Evolutionary conservation across 2,888 invertebrate genomes (phyloP), one percentile per base, ranked within the genome.

Genomic region (Ennomos fuscantarius): DNA sequence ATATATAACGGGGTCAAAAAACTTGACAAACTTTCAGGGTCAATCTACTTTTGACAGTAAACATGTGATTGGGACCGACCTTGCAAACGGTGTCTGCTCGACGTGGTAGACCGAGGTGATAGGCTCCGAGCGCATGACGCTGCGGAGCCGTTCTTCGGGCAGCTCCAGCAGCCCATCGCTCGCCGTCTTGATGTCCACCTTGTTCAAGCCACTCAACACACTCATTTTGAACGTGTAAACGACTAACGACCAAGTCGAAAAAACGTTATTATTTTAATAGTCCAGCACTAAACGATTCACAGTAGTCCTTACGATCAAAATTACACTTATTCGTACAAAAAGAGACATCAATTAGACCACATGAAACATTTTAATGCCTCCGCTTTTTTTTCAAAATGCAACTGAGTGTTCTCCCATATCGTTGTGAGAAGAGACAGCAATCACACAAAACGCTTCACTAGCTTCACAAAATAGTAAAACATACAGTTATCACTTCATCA

Each of bases 71-170:
- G 60, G 46, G 42, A 79, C 93, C 92, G 93, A 96, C 96, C 96
- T 96, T 93, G 96, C 96, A 93, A 96, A 96, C 79, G 96, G 96
- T 78, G 95, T 95, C 89, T 96, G 95, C 87, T 96, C 96, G 76
- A 96, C 95, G 86, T 95, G 94, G 87, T 96, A 96, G 69, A 95
- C 94, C 74, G 95, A 94, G 73, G 95, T 94, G 87, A 96, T 96
- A 74, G 95, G 94, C 81, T 95, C 95, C 82, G 94, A 93, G 74
- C 95, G 94, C 84, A 96, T 94, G 82, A 96, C 91, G 82, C 93
- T 93, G 76, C 94, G 93, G 74, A 95, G 90, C 78, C 93, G 92
- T 74, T 95, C 95, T 82, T 95, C 94, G 55, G 94, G 93, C 77
- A 96, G 92, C 89, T 95, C 94, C 86, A 96, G 89, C 74, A 96